Base-by-base conservation (phyloP, 2,113 vertebrate genomes). In the Zapornia atra region DNA sequence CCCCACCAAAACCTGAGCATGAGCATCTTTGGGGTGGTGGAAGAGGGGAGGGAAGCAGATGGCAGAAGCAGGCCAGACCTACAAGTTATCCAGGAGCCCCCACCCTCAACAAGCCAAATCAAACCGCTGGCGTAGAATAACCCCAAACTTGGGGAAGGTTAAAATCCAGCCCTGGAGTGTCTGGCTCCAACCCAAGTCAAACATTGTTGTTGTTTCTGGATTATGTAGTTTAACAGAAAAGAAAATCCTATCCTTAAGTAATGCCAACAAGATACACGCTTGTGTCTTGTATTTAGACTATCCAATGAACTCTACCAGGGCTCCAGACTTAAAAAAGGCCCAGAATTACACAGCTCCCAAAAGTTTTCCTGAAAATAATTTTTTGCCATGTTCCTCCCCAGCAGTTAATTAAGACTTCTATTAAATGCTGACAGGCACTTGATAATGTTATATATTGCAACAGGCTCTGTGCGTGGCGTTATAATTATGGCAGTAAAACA, bases 351-450 rank as follows among this genome's bases (percentile, higher is more conserved):
- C 60, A 36, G 44, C 34, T 88, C 83, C 72, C 64, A 64, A 42
- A 97, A 88, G 71, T 72, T 85, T 79, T 89, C 64, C 68, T 90
- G 72, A 92, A 81, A 96, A 76, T 82, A 95, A 79, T 16, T 60
- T 87, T 95, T 79, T 91, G 75, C 86, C 31, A 3, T 60, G 44
- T 86, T 92, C 60, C 11, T 79, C 54, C 73, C 54, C n/a, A 94
- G 76, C 75, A 97, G 64, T 96, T 96, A 96, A 96, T 97, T 96
- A 97, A 93, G 83, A 50, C 61, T 82, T 96, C 91, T 93, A 88
- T 95, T 95, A 96, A 93, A 96, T 46, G 92, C 77, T 95, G 96
- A 97, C 95, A 96, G 92, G 69, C 40, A 1, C 78, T 85, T 94
- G 94, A 96, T 96, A 93, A 93, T 53, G 68, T 97, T 92, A 92